Percentiles rank a stretch among this genome's conserved stretches.
Evolutionary conservation across 2,113 vertebrate genomes (phyloP).

Genomic region (Anas platyrhynchos): DNA sequence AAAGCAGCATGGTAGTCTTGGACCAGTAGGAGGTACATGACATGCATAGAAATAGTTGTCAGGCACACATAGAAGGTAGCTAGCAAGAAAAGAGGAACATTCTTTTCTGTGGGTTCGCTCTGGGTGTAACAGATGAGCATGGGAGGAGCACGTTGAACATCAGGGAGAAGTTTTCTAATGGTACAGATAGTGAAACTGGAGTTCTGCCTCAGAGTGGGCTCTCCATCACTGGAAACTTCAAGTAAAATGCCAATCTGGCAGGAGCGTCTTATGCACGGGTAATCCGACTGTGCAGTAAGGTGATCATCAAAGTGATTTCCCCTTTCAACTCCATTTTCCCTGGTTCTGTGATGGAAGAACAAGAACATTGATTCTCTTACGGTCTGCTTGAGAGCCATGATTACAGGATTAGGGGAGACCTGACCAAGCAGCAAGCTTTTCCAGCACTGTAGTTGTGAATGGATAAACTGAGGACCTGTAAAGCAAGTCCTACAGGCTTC

Average conservation of each 20-base stretch:
- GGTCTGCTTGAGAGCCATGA: not conserved
- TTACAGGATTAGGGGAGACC: not conserved
- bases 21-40: not conserved
- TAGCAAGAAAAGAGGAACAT: not conserved
- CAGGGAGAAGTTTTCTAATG: not conserved
- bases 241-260: not conserved
- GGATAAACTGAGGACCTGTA: not conserved
- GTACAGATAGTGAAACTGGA: not conserved
- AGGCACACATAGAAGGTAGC: not conserved
- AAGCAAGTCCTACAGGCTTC: not conserved
- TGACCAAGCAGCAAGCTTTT: not conserved
- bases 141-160: not conserved
- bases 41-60: not conserved
- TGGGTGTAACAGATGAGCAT: not conserved
- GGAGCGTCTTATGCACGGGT: not conserved
- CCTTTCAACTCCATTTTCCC: not conserved
- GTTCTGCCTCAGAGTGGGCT: not conserved
- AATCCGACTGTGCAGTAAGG: not conserved
- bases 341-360: not conserved
- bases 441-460: not conserved
- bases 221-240: not conserved
- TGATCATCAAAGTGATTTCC: not conserved
- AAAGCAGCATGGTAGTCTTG: not conserved
- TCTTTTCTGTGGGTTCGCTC: not conserved
- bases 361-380: not conserved